Evolutionary conservation across 2,888 invertebrate genomes (phyloP).

Genomic region (Buathra laborator): DNA sequence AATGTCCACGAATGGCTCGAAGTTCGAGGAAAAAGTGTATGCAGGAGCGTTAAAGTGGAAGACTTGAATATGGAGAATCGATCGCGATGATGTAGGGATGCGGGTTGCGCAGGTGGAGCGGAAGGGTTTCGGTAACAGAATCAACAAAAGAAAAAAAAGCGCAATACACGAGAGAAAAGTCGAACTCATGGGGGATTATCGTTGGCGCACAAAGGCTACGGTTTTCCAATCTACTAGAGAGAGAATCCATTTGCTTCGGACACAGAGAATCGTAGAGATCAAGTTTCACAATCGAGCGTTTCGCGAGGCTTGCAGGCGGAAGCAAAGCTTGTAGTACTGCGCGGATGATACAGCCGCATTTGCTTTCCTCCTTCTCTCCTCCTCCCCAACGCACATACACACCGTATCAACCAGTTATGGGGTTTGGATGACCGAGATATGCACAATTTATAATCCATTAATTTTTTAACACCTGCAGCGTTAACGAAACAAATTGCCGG

Average conservation of each 20-base stretch:
- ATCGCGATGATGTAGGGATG: no score
- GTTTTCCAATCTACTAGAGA: constrained; percentile 3
- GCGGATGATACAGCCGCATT: not conserved
- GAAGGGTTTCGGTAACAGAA: not conserved
- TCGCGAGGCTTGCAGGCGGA: not conserved
- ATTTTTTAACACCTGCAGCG: no score
- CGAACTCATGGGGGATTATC: not conserved
- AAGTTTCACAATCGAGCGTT: not conserved
- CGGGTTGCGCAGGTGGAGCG: not conserved
- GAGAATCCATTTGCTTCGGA: constrained; percentile 1
- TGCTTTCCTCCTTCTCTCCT: no score
- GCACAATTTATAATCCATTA: no score
- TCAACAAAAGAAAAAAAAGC: not conserved
- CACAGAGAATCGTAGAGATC: not conserved
- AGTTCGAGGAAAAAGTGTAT: no score
- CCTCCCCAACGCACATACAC: no score
- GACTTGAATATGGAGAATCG: no score
- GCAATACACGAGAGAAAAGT: not conserved
- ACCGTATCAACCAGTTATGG: no score
- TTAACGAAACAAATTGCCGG: no score
- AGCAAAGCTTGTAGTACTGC: not conserved
- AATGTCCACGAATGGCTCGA: no score
- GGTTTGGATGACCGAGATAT: no score
- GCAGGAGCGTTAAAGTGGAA: no score
- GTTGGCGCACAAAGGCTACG: constrained; percentile 1